These are phyloP conservation scores for Nephila pilipes DNA, from an alignment of 1,140 invertebrate species.

Conservation along the genomic window DNA sequence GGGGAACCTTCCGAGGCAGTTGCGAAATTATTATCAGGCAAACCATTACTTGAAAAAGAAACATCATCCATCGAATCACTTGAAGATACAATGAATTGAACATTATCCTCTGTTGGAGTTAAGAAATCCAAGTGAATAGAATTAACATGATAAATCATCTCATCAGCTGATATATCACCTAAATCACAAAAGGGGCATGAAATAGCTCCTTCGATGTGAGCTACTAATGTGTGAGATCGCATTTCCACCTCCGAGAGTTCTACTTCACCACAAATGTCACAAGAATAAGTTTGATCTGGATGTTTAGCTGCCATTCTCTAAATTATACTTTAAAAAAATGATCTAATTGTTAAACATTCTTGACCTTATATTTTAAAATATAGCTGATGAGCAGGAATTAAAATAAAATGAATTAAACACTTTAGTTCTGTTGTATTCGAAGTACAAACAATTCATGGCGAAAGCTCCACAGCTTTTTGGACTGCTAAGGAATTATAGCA, in stretches of 20 bases:
- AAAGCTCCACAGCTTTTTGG: neutral
- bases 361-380: neutral
- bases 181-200: conserved; percentile 92
- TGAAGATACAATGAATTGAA: conserved; percentile 84
- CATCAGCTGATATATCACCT: conserved; percentile 86
- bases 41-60: conserved; percentile 61
- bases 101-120: conserved; percentile 84
- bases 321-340: neutral
- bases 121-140: conserved; percentile 90
- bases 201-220: conserved; percentile 88
- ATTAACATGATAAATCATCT: conserved; percentile 90
- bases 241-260: conserved; percentile 90
- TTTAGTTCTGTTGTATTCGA: neutral
- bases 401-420: neutral
- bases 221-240: conserved; percentile 88
- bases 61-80: conserved; percentile 78
- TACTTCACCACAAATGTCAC: conserved; percentile 91
- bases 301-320: conserved; percentile 79
- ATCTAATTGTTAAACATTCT: neutral
- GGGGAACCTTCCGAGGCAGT: conserved; percentile 82
- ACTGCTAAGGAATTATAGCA: neutral
- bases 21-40: conserved; percentile 51
- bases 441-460: neutral
- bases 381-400: neutral
- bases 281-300: conserved; percentile 84